Percentiles rank a stretch among this genome's conserved stretches.
phyloP scores from a whole-genome alignment of 2,888 invertebrate species.

The Tribolium freemani region DNA sequence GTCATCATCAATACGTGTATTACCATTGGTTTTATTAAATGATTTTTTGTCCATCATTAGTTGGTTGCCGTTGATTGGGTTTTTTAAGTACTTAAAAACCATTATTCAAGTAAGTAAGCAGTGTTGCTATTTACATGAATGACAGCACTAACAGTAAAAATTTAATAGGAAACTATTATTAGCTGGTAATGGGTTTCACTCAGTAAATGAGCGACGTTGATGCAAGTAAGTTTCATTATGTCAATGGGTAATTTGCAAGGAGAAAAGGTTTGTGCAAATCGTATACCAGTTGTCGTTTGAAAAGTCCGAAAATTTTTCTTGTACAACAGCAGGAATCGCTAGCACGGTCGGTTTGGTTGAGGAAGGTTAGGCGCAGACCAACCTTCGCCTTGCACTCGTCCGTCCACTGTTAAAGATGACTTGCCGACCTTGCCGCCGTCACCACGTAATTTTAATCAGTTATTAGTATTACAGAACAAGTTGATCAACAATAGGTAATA shows the following conservation, averaged over 20 bases:
- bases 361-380: constrained; percentile 59
- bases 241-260: neutral
- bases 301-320: neutral
- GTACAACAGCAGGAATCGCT: neutral
- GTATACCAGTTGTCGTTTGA: too few species aligned
- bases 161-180: neutral
- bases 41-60: neutral
- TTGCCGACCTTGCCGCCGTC: constrained; percentile 45
- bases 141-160: neutral
- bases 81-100: neutral
- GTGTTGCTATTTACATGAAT: neutral
- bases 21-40: neutral
- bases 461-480: neutral
- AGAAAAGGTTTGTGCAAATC: too few species aligned
- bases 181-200: neutral
- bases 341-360: constrained; percentile 48
- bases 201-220: neutral
- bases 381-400: constrained; percentile 61
- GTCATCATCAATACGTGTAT: neutral
- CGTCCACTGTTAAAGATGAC: constrained; percentile 51
- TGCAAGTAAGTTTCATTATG: neutral
- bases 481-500: constrained; percentile 17
- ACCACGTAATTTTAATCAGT: constrained; percentile 40
- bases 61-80: neutral
- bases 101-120: neutral